These are phyloP conservation scores for Criorhina ranunculi DNA, from an alignment of 2,888 invertebrate genomes.

Conservation along the genomic window DNA sequence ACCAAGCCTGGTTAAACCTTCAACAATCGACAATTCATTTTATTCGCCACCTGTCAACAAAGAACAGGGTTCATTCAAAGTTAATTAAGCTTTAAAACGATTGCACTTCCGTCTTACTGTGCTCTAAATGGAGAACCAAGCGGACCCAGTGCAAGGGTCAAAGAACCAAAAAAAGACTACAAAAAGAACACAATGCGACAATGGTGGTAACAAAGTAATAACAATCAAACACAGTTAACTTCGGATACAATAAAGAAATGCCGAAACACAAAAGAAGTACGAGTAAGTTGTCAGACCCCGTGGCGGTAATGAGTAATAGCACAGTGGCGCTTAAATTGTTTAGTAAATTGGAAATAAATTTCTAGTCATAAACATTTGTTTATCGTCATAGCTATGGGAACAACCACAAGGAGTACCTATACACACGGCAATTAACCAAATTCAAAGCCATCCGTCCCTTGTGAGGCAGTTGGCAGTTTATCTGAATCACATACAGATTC, in stretches of 20 bases:
- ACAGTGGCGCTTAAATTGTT: constrained; percentile 58
- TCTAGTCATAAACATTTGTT: constrained; percentile 48
- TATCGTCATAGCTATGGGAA: constrained; percentile 24
- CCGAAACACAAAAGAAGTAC: constrained; percentile 25
- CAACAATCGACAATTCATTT: background rate
- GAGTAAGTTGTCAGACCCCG: constrained; percentile 9
- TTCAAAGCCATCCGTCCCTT: constrained; percentile 26
- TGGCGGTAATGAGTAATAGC: constrained; percentile 27
- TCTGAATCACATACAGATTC: constrained; percentile 38
- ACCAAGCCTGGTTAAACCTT: background rate
- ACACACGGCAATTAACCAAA: constrained; percentile 48
- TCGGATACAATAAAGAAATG: constrained; percentile 24
- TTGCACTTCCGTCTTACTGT: constrained; percentile 49
- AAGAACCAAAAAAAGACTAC: constrained; percentile 24
- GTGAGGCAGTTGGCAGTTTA: constrained; percentile 47
- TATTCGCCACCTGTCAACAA: background rate
- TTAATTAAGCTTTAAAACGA: constrained; percentile 52
- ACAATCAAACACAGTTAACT: constrained; percentile 36
- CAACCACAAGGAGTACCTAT: constrained; percentile 4
- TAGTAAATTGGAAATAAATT: constrained; percentile 61
- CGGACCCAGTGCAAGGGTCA: constrained; percentile 48
- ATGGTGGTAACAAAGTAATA: constrained; percentile 34
- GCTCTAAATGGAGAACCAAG: constrained; percentile 45
- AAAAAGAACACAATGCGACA: constrained; percentile 1
- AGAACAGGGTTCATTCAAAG: constrained; percentile 23